Base-by-base conservation (phyloP, 2,113 vertebrate genomes). In the Puffinus mauretanicus region DNA sequence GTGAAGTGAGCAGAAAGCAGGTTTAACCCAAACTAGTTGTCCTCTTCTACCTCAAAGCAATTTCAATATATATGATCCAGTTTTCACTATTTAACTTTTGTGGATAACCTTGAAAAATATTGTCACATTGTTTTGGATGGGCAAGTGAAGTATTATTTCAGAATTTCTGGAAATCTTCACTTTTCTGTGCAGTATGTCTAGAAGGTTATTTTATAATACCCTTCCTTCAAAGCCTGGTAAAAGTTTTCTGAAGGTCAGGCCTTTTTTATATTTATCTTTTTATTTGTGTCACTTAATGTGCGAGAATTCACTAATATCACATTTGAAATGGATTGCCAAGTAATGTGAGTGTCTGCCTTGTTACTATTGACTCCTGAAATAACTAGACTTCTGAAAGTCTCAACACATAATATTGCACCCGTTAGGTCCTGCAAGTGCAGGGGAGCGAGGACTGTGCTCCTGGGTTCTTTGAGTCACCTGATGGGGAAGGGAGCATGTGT, bases 381-480 rank as follows among this genome's bases (percentile, higher is more conserved):
- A 75, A 40, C 9, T 42, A 34, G 58, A 25, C 27, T 86, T 86
- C 10, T 47, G 40, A 32, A 72, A 46, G 38, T 72, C 49, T 86
- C 26, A n/a, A 0, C 7, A 2, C 24, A 7, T 5, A 44, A 27
- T 52, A 30, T 4, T n/a, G 47, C 27, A 36, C 20, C 29, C 2
- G 0, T 52, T 26, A 15, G 36, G 26, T 89, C 67, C 62, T 49
- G 16, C 9, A 38, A 4, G 27, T 18, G 29, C 60, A 24, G 51
- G 26, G 0, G 13, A 11, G 13, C 11, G 47, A 49, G 38, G 14
- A 38, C 6, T 4, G 21, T 36, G 25, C 34, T 81, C 12, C 38
- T 51, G 51, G 17, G 26, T 32, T 79, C 36, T 26, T 16, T 10
- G 47, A 25, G 38, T 44, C 32, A 6, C 10, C 2, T 1, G 2